These are phyloP conservation scores for Euura lappo DNA, from an alignment of 1,140 invertebrate species.

Conservation along the genomic window DNA sequence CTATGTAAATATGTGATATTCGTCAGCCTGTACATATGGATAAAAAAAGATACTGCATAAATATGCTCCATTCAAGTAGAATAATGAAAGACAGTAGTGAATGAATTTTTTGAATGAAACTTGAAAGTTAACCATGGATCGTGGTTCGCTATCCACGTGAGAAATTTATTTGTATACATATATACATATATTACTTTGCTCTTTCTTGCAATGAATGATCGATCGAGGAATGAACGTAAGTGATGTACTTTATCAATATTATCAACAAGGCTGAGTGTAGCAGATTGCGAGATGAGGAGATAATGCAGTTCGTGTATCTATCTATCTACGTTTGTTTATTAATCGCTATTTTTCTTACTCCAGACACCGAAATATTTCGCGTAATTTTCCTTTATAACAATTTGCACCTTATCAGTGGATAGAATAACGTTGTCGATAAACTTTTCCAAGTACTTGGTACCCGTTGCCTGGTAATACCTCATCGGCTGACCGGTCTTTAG, in stretches of 20 bases:
- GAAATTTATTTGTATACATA: background rate
- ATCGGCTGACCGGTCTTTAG: conserved; percentile 38
- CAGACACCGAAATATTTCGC: conserved; percentile 22
- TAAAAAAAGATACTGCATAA: too few species aligned
- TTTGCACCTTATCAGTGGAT: conserved; percentile 27
- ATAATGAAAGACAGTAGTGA: too few species aligned
- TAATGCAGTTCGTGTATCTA: background rate
- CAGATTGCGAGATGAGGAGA: too few species aligned
- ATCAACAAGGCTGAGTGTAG: background rate
- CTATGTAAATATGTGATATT: background rate
- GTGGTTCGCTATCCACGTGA: too few species aligned
- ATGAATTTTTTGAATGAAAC: too few species aligned
- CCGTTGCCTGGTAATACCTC: conserved; percentile 36
- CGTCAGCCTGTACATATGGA: background rate
- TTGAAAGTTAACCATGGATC: too few species aligned
- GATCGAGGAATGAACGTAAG: background rate
- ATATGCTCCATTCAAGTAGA: too few species aligned
- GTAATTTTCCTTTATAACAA: conserved; percentile 33
- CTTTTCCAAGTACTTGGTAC: conserved; percentile 27
- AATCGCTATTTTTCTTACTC: background rate
- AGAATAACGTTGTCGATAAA: conserved; percentile 20
- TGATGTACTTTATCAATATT: conserved; percentile 2
- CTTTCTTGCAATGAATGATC: background rate
- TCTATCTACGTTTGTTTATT: background rate
- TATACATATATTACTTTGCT: background rate